phyloP scores from a whole-genome alignment of 2,888 invertebrate species.

The Callyntrura sp. region DNA sequence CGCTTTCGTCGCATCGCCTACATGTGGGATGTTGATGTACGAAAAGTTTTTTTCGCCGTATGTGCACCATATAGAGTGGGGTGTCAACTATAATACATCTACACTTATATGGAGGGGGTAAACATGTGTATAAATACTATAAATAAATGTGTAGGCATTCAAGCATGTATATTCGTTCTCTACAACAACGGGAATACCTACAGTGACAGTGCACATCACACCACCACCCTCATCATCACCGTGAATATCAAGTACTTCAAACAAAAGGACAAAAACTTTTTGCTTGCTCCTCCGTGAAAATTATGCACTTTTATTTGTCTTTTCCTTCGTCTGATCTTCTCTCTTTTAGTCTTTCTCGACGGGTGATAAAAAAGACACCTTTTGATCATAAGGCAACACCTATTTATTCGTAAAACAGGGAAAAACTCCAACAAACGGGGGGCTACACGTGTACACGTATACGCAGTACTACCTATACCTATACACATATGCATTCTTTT shows the following conservation, averaged over 20 bases:
- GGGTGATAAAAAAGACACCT: slow-evolving; percentile 48
- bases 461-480: too few species aligned
- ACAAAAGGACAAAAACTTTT: slow-evolving; percentile 52
- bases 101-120: too few species aligned
- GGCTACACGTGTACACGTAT: too few species aligned
- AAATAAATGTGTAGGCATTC: neutral
- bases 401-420: neutral
- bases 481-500: slow-evolving; percentile 46
- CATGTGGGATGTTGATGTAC: too few species aligned
- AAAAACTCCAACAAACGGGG: too few species aligned
- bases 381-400: neutral
- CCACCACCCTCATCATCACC: slow-evolving; percentile 43
- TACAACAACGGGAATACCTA: neutral
- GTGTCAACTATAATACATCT: too few species aligned
- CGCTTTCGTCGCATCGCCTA: too few species aligned
- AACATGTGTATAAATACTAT: neutral
- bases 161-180: too few species aligned
- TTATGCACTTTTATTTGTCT: slow-evolving; percentile 62
- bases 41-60: neutral
- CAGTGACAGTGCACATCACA: neutral
- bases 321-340: slow-evolving; percentile 30
- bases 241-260: slow-evolving; percentile 54
- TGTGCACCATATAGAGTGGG: neutral
- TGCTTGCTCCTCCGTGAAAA: slow-evolving; percentile 52
- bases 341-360: neutral